phyloP scores from a whole-genome alignment of 2,888 invertebrate genomes.

The Anoncus sp. region DNA sequence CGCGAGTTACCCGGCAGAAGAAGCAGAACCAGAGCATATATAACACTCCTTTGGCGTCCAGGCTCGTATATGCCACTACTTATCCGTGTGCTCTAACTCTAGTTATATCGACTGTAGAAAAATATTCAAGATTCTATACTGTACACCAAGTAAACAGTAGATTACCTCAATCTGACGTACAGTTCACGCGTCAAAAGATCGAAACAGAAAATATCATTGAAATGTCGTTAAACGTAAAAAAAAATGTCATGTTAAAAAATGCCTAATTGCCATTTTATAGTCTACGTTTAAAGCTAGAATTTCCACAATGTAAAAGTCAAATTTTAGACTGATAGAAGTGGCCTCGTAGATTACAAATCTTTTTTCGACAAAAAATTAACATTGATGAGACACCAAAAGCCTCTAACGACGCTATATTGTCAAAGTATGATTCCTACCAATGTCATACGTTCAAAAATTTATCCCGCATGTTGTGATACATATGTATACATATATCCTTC shows the following conservation, averaged over 20 bases:
- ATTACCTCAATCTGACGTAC: background rate
- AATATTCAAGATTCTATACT: background rate
- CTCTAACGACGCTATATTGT: background rate
- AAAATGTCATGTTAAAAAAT: background rate
- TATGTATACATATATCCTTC: constrained; percentile 2
- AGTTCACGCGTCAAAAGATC: too few species aligned
- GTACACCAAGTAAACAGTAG: too few species aligned
- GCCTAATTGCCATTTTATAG: background rate
- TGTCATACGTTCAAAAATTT: background rate
- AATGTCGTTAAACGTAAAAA: too few species aligned
- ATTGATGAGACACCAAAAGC: background rate
- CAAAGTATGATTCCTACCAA: background rate
- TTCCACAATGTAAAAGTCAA: background rate
- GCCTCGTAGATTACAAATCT: background rate
- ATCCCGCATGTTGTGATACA: background rate
- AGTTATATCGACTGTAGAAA: background rate
- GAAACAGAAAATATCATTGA: background rate
- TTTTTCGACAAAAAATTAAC: background rate
- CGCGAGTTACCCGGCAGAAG: constrained; percentile 28
- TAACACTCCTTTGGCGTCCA: constrained; percentile 37
- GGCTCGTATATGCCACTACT: constrained; percentile 26
- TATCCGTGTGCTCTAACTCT: constrained; percentile 19
- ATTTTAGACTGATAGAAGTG: background rate
- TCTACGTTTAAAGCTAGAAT: background rate
- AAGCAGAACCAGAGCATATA: constrained; percentile 36